These are phyloP conservation scores for Xestia ashworthii DNA, from an alignment of 2,888 invertebrate species.

Conservation along the genomic window DNA sequence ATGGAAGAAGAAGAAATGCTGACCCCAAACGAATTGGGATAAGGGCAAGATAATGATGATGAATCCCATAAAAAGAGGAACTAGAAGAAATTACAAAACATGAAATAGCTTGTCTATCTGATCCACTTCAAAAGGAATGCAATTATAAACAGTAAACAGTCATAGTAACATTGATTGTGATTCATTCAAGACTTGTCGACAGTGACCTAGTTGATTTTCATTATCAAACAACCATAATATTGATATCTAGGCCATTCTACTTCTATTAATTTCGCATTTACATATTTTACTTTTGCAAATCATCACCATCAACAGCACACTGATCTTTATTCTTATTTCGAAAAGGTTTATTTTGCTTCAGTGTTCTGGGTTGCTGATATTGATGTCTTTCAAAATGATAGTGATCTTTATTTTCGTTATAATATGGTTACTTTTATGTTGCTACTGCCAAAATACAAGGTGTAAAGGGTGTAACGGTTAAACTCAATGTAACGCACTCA, in stretches of 20 bases:
- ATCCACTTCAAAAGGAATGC: conserved; percentile 7
- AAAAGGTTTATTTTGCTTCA: not conserved
- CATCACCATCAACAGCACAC: not conserved
- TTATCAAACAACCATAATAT: conserved; percentile 1
- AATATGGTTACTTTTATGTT: no score
- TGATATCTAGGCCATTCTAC: not conserved
- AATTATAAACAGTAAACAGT: not conserved
- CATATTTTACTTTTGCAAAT: no score
- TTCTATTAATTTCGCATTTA: not conserved
- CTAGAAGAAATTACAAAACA: no score
- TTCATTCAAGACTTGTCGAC: conserved; percentile 35
- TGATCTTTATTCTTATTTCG: not conserved
- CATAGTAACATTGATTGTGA: not conserved
- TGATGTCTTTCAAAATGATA: not conserved
- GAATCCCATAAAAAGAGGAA: no score
- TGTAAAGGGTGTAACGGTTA: no score
- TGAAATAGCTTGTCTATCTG: not conserved
- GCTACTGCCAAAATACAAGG: no score
- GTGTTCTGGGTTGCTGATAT: not conserved
- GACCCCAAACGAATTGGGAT: no score
- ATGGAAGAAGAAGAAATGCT: no score
- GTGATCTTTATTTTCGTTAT: not conserved
- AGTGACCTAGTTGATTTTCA: conserved; percentile 29
- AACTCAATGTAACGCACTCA: no score
- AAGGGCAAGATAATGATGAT: no score